Conservation (phyloP, 2,888 invertebrate species). For the Agriopis aurantiaria region DNA sequence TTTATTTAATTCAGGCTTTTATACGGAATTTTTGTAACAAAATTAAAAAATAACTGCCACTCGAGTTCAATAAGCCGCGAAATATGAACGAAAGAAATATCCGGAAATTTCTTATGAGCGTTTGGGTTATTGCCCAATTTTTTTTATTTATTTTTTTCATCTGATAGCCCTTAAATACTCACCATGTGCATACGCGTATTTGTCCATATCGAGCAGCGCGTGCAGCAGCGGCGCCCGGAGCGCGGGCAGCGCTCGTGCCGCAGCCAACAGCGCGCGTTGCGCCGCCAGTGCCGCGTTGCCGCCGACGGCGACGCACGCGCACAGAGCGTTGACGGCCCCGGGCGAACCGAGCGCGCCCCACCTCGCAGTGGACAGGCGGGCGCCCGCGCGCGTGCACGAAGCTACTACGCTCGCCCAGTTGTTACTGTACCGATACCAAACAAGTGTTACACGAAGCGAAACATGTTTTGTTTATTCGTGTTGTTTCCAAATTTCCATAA, state of each 20-base stretch:
- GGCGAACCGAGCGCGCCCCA: slow-evolving; percentile 58
- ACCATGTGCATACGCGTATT: slow-evolving; percentile 74
- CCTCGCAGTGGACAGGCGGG: slow-evolving; percentile 59
- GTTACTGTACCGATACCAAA: slow-evolving; percentile 82
- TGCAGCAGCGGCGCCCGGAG: slow-evolving; percentile 60
- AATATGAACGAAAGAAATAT: too few relatives aligned
- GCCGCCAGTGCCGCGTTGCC: slow-evolving; percentile 52
- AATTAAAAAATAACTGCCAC: too few relatives aligned
- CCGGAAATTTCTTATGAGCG: too few relatives aligned
- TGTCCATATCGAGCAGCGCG: slow-evolving; percentile 71
- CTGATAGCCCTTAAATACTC: not conserved
- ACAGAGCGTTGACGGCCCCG: slow-evolving; percentile 55
- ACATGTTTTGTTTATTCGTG: too few relatives aligned
- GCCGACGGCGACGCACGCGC: slow-evolving; percentile 49
- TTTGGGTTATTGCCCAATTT: too few relatives aligned
- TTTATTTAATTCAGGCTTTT: too few relatives aligned
- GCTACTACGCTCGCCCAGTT: slow-evolving; percentile 94
- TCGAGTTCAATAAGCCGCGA: too few relatives aligned
- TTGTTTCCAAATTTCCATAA: too few relatives aligned
- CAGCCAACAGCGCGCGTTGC: slow-evolving; percentile 56
- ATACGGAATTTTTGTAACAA: too few relatives aligned
- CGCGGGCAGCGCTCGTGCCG: slow-evolving; percentile 51
- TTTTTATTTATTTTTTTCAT: too few relatives aligned
- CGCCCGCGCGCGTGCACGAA: slow-evolving; percentile 88
- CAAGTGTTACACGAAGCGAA: too few relatives aligned